Evolutionary conservation across 2,113 vertebrate species (phyloP).

Genomic region (Xenopus laevis): DNA sequence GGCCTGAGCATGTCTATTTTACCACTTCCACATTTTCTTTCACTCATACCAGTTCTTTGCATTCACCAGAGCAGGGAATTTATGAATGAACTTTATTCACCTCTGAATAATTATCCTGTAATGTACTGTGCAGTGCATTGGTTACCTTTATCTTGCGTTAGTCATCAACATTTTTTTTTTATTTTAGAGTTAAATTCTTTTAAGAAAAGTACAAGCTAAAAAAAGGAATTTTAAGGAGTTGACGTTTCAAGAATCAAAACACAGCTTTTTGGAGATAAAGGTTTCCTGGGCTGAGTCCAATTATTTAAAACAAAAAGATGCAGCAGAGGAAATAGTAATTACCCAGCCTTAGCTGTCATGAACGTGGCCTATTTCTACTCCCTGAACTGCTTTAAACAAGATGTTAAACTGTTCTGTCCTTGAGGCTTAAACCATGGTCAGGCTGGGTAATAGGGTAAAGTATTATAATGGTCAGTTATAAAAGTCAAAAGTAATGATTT

Average conservation of each 20-base stretch:
- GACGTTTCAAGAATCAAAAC: constrained; percentile 58
- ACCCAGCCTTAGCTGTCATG: constrained; percentile 58
- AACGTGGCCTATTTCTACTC: not conserved
- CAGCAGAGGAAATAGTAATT: constrained; percentile 62
- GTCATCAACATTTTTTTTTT: not conserved
- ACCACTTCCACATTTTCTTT: no score
- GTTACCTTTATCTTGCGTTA: not conserved
- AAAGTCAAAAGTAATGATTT: no score
- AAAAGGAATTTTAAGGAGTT: constrained; percentile 50
- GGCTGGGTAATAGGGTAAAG: no score
- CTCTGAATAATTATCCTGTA: no score
- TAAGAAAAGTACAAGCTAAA: constrained; percentile 8
- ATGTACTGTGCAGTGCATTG: not conserved
- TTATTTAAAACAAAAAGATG: constrained; percentile 66
- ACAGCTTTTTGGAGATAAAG: constrained; percentile 43
- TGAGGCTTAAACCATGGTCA: no score
- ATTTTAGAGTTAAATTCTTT: not conserved
- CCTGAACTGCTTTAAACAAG: not conserved
- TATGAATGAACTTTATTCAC: not conserved
- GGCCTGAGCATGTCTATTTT: no score
- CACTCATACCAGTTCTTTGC: no score
- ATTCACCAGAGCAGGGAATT: no score
- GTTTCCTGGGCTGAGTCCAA: constrained; percentile 68
- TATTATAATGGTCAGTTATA: no score
- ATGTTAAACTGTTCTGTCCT: not conserved